These are phyloP conservation scores for Amphiprion clarkii DNA, from an alignment of 2,797 vertebrate genomes.

Conservation along the genomic window DNA sequence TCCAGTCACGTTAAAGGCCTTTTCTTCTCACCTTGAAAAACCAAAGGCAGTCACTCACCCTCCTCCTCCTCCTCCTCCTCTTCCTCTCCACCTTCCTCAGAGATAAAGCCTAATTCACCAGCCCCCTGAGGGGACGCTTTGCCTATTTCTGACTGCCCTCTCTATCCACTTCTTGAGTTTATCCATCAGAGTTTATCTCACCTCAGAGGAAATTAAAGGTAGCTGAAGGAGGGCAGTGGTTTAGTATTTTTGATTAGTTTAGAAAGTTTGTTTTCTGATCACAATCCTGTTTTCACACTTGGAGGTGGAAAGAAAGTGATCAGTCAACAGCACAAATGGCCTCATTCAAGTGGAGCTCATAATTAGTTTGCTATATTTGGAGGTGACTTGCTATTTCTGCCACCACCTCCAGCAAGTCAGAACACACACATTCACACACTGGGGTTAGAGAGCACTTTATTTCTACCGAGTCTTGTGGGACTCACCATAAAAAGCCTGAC, in stretches of 20 bases:
- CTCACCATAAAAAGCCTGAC: constrained; percentile 4
- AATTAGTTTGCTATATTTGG: constrained; percentile 60
- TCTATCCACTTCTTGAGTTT: constrained; percentile 29
- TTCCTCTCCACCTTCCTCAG: constrained; percentile 37
- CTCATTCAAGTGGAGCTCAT: constrained; percentile 41
- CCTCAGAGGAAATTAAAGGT: constrained; percentile 40
- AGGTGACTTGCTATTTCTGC: constrained; percentile 53
- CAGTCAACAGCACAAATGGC: constrained; percentile 18
- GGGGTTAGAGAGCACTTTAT: constrained; percentile 22
- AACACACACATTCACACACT: constrained; percentile 8
- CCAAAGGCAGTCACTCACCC: background rate
- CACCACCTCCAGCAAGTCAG: constrained; percentile 15
- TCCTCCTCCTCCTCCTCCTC: background rate
- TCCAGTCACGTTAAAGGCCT: background rate
- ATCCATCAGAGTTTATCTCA: constrained; percentile 28
- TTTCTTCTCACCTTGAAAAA: background rate
- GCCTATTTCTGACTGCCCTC: constrained; percentile 62
- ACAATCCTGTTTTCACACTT: constrained; percentile 1
- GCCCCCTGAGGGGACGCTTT: constrained; percentile 49
- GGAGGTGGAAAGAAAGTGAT: constrained; percentile 9
- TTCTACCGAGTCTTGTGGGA: constrained; percentile 22
- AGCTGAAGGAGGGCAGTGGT: background rate
- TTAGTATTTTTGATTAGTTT: background rate
- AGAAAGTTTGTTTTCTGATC: constrained; percentile 3
- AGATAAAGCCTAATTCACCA: constrained; percentile 63